phyloP scores from a whole-genome alignment of 2,113 vertebrate species.

The Phalacrocorax brasilianus region DNA sequence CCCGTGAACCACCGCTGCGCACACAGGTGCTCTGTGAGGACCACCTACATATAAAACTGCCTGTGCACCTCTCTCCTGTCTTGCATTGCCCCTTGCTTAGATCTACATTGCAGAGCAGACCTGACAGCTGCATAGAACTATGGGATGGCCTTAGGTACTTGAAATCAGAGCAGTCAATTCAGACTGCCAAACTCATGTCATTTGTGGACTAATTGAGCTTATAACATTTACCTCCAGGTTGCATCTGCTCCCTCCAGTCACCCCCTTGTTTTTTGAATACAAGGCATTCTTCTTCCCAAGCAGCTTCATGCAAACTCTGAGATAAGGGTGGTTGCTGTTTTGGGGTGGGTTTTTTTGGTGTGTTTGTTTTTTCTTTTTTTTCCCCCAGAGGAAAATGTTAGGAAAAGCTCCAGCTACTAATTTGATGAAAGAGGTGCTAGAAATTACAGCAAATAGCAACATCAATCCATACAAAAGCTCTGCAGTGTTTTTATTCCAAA shows the following conservation, averaged over 20 bases:
- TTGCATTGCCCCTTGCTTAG: neutral
- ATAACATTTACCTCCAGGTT: neutral
- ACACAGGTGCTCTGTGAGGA: neutral
- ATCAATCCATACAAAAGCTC: constrained; percentile 31
- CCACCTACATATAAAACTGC: neutral
- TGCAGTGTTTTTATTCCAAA: neutral
- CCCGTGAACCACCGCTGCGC: neutral
- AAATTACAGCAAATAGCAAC: constrained; percentile 26
- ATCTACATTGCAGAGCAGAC: neutral
- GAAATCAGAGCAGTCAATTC: neutral
- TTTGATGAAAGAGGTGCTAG: constrained; percentile 52
- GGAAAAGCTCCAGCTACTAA: constrained; percentile 29
- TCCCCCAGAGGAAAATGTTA: constrained; percentile 26
- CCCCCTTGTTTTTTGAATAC: neutral
- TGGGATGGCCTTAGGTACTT: neutral
- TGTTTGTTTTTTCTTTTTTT: neutral
- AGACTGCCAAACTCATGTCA: neutral
- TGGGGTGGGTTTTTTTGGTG: no score
- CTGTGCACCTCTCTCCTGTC: neutral
- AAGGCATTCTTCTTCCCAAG: neutral
- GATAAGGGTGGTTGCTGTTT: neutral
- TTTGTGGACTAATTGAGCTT: neutral
- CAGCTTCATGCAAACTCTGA: neutral
- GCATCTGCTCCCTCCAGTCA: neutral
- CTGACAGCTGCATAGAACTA: neutral